Conservation (phyloP, 2,797 vertebrate species). For the Tragopan temminckii region DNA sequence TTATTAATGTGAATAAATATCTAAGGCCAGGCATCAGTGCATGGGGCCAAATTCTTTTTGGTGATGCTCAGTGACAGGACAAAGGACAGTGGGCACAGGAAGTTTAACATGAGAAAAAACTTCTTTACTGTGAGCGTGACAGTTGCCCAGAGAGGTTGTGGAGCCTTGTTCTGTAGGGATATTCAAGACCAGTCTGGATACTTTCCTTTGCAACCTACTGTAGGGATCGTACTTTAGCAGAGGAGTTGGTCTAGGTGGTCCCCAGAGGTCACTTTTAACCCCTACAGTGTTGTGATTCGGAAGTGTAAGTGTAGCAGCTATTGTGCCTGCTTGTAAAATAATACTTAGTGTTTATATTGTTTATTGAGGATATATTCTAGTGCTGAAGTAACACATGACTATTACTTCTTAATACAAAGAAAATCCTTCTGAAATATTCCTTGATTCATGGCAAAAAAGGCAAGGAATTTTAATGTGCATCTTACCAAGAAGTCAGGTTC, state of each 20-base stretch:
- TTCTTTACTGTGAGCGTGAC: not conserved
- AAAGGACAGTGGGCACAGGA: not conserved
- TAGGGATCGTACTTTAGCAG: not conserved
- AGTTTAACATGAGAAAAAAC: not conserved
- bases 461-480: not conserved
- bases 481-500: accelerated
- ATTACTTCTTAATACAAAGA: not conserved
- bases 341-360: not conserved
- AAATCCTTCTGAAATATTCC: not conserved
- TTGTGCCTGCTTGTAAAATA: not conserved
- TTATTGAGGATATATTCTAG: not conserved
- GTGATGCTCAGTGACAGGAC: not conserved
- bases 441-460: not conserved
- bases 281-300: not conserved
- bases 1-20: not conserved
- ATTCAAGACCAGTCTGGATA: not conserved
- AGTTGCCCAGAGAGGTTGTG: not conserved
- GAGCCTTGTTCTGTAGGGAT: not conserved
- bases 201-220: not conserved
- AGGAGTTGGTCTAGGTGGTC: not conserved
- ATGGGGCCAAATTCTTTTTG: not conserved
- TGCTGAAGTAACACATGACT: not conserved
- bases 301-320: not conserved
- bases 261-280: not conserved
- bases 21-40: not conserved